Evolutionary conservation across 2,113 vertebrate genomes (phyloP).

Genomic region (Alligator sinensis): DNA sequence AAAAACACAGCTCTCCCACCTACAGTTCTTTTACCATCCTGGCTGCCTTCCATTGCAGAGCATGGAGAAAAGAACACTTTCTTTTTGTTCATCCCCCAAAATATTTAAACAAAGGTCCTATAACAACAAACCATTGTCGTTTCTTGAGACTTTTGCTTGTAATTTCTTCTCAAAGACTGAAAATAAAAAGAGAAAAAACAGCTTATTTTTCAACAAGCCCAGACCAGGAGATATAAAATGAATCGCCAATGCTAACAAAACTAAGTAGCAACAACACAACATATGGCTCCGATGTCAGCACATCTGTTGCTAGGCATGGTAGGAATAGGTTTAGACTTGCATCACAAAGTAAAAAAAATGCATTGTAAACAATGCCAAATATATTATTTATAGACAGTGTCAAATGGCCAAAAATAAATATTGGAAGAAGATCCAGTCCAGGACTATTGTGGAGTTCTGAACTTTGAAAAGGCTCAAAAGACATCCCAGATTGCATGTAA

Average conservation of each 20-base stretch:
- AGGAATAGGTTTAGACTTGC: neutral
- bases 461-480: neutral
- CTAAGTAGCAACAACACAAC: neutral
- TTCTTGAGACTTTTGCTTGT: conserved; percentile 74
- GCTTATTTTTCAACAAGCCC: neutral
- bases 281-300: neutral
- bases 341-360: neutral
- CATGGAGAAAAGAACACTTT: conserved; percentile 67
- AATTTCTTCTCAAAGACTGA: conserved; percentile 75
- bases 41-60: neutral
- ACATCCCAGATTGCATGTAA: neutral
- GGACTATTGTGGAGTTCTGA: neutral
- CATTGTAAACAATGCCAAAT: neutral
- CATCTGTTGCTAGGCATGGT: neutral
- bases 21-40: neutral
- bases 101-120: conserved; percentile 72
- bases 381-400: neutral
- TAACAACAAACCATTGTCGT: conserved; percentile 62
- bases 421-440: neutral
- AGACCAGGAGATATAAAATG: neutral
- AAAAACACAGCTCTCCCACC: neutral
- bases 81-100: conserved; percentile 73
- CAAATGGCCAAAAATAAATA: neutral
- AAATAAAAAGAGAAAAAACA: conserved; percentile 25
- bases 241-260: neutral